These are phyloP conservation scores for Bothrops jararaca DNA, from an alignment of 2,113 vertebrate species.

Conservation along the genomic window DNA sequence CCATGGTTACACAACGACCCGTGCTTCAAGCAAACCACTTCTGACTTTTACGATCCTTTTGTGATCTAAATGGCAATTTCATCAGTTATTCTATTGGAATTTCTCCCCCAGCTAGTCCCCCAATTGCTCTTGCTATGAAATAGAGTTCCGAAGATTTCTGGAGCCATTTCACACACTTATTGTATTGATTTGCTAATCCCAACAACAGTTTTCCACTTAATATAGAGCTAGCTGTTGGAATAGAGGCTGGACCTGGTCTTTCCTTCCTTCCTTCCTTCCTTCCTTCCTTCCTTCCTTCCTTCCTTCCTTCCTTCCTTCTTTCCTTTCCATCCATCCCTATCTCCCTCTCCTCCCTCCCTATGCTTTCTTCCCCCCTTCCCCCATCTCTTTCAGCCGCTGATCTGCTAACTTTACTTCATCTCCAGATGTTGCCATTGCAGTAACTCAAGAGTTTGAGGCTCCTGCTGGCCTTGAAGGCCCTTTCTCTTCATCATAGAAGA, in stretches of 20 bases:
- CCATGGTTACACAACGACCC: constrained; percentile 74
- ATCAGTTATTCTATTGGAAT: constrained; percentile 74
- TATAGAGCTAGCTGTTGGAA: constrained; percentile 62
- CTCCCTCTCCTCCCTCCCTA: no score
- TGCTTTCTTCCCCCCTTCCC: no score
- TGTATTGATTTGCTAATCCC: constrained; percentile 77
- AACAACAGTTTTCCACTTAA: constrained; percentile 74
- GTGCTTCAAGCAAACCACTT: constrained; percentile 76
- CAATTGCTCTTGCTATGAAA: constrained; percentile 76
- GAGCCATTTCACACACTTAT: constrained; percentile 70
- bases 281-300: no score
- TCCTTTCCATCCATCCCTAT: no score
- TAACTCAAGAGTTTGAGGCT: not conserved
- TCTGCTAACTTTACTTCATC: constrained; percentile 2
- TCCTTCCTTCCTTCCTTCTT: no score
- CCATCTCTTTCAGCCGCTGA: not conserved
- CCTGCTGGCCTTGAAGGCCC: not conserved
- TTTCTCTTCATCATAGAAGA: not conserved
- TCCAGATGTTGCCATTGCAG: not conserved
- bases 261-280: not conserved
- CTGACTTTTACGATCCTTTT: constrained; percentile 80
- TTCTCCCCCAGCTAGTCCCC: constrained; percentile 48
- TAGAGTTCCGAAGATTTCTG: constrained; percentile 74
- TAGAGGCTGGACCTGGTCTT: constrained; percentile 33
- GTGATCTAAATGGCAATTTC: constrained; percentile 79